phyloP scores from a whole-genome alignment of 2,113 vertebrate species.

The Colossoma macropomum region DNA sequence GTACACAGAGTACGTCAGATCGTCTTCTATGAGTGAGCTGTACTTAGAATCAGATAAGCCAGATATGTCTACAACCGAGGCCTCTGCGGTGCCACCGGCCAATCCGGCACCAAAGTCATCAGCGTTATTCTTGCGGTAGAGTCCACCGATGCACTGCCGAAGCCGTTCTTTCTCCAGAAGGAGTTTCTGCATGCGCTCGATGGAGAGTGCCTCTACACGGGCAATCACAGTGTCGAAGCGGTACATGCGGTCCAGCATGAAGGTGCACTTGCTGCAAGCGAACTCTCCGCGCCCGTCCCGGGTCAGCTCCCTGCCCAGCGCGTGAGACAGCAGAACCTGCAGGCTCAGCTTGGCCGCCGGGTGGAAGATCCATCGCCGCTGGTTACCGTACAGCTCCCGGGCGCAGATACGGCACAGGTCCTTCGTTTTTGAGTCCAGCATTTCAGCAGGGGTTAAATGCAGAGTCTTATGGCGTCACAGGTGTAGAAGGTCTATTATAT shows the following conservation, averaged over 20 bases:
- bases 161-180: slow-evolving; percentile 92
- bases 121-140: slow-evolving; percentile 86
- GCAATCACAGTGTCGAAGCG: slow-evolving; percentile 95
- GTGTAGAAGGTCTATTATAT: not conserved
- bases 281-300: slow-evolving; percentile 94
- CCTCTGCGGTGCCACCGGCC: slow-evolving; percentile 54
- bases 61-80: slow-evolving; percentile 77
- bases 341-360: slow-evolving; percentile 88
- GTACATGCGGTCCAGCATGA: slow-evolving; percentile 97
- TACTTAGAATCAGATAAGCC: slow-evolving; percentile 80
- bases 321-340: slow-evolving; percentile 92
- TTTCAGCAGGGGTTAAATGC: slow-evolving; percentile 47
- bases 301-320: slow-evolving; percentile 84
- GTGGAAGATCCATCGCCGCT: slow-evolving; percentile 98
- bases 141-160: slow-evolving; percentile 85
- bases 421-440: slow-evolving; percentile 84
- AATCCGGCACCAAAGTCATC: slow-evolving; percentile 38
- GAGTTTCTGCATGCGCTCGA: slow-evolving; percentile 89
- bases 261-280: slow-evolving; percentile 94
- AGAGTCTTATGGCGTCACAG: not conserved
- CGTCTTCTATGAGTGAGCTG: slow-evolving; percentile 86
- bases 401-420: slow-evolving; percentile 93
- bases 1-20: slow-evolving; percentile 87
- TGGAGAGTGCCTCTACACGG: slow-evolving; percentile 92
- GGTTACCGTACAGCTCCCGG: slow-evolving; percentile 92